A percentile compares a stretch with the other conserved stretches of the same genome.
These are phyloP conservation scores for Macrotrachela quadricornifera DNA, from an alignment of 1,140 invertebrate species.

Conservation along the genomic window DNA sequence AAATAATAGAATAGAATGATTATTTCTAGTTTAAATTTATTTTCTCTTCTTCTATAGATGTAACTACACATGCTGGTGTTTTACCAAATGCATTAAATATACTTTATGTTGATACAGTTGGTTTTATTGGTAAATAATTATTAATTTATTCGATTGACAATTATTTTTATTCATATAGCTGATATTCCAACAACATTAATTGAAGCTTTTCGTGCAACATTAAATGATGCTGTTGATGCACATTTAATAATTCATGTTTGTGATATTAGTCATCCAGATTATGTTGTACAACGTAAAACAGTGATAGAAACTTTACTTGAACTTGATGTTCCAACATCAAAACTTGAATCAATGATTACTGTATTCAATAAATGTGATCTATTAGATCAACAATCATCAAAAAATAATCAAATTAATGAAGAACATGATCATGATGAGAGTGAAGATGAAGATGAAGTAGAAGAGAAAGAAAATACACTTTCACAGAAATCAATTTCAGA, in stretches of 20 bases:
- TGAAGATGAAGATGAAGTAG: neutral
- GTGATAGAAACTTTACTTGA: constrained; percentile 44
- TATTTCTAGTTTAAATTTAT: constrained; percentile 38
- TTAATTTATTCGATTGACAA: too few relatives aligned
- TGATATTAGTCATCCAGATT: constrained; percentile 58
- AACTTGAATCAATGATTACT: constrained; percentile 43
- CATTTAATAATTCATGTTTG: constrained; percentile 60
- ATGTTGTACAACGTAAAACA: constrained; percentile 43
- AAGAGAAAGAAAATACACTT: too few relatives aligned
- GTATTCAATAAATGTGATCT: constrained; percentile 61
- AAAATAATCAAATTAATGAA: neutral
- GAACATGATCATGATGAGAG: too few relatives aligned
- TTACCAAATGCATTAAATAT: constrained; percentile 29
- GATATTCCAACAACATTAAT: constrained; percentile 59
- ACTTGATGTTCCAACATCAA: constrained; percentile 35
- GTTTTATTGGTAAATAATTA: constrained; percentile 43
- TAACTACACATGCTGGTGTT: neutral
- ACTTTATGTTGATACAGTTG: constrained; percentile 65
- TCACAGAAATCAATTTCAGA: too few relatives aligned
- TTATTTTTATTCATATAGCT: constrained; percentile 22
- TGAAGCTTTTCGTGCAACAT: constrained; percentile 57
- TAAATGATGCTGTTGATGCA: constrained; percentile 49
- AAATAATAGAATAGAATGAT: too few relatives aligned
- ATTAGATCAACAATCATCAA: constrained; percentile 8
- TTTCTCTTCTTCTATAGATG: constrained; percentile 18